Conservation (phyloP, 2,797 vertebrate genomes). For the Acanthiza pusilla region DNA sequence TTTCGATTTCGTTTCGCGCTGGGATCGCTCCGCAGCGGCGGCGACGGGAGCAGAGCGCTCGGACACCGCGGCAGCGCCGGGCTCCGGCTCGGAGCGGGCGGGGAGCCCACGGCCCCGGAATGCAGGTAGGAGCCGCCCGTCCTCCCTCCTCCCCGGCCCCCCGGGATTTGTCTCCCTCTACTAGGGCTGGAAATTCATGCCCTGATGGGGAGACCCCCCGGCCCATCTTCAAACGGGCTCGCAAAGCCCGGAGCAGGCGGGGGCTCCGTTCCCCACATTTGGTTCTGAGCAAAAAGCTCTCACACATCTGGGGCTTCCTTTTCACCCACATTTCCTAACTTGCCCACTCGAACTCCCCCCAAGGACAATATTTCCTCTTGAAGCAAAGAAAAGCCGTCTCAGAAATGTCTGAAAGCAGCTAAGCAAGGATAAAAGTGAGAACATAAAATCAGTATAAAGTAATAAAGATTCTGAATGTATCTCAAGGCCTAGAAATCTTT, state of each 20-base stretch:
- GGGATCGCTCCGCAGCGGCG: constrained; percentile 28
- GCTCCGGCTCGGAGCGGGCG: not conserved
- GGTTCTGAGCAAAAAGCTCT: not conserved
- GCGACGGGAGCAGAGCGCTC: not conserved
- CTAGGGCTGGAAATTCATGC: not conserved
- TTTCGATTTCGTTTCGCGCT: constrained; percentile 91
- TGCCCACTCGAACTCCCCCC: fast-evolving
- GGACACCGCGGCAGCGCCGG: not conserved
- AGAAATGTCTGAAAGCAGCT: not conserved
- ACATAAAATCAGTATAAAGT: not conserved
- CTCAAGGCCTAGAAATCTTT: not conserved
- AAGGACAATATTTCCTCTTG: not conserved
- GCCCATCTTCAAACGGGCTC: not conserved
- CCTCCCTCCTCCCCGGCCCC: not conserved
- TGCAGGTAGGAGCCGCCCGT: constrained; percentile 58
- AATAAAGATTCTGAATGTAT: not conserved
- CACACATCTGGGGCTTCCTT: fast-evolving
- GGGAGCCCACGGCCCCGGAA: not conserved
- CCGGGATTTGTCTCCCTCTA: not conserved
- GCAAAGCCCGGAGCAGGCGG: not conserved
- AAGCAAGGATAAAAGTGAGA: not conserved
- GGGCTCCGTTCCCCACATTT: fast-evolving
- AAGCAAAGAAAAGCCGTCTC: not conserved
- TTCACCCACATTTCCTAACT: fast-evolving
- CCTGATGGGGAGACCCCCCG: too few relatives aligned